These are phyloP conservation scores for Neosilurus mollespiculum DNA, from an alignment of 2,797 vertebrate genomes.

Conservation along the genomic window DNA sequence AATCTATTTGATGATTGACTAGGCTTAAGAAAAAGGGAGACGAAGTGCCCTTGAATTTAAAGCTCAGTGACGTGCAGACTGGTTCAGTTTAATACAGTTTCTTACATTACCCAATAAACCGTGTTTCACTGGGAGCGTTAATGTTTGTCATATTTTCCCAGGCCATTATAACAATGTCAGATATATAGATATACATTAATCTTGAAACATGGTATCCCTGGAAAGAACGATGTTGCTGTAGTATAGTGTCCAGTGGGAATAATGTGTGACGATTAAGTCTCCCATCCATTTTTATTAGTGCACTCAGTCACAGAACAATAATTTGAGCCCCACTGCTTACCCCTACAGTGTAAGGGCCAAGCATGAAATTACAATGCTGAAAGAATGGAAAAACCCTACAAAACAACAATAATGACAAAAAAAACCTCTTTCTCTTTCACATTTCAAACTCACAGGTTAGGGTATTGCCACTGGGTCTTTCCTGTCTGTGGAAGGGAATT, in stretches of 20 bases:
- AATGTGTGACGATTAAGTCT: conserved; percentile 4
- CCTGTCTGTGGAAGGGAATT: neutral
- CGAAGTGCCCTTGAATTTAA: conserved; percentile 21
- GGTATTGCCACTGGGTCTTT: conserved; percentile 16
- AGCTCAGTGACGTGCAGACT: neutral
- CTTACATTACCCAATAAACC: neutral
- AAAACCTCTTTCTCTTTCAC: conserved; percentile 35
- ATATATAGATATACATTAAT: conserved; percentile 5
- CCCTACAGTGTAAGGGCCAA: neutral
- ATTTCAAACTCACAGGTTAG: conserved; percentile 13
- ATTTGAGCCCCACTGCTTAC: conserved; percentile 4
- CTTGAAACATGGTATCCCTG: neutral
- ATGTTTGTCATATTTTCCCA: conserved; percentile 12
- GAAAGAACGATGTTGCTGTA: conserved; percentile 6
- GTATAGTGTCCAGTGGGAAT: conserved; percentile 14
- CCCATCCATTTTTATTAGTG: conserved; percentile 34
- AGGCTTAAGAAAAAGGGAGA: neutral
- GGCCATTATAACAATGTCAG: conserved; percentile 1
- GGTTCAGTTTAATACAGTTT: neutral
- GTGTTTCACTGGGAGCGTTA: neutral
- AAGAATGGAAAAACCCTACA: neutral
- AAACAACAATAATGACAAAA: neutral
- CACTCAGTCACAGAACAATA: conserved; percentile 28
- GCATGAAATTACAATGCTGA: neutral
- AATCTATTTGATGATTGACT: neutral